phyloP scores from a whole-genome alignment of 2,797 vertebrate genomes.

The Mallotus villosus region DNA sequence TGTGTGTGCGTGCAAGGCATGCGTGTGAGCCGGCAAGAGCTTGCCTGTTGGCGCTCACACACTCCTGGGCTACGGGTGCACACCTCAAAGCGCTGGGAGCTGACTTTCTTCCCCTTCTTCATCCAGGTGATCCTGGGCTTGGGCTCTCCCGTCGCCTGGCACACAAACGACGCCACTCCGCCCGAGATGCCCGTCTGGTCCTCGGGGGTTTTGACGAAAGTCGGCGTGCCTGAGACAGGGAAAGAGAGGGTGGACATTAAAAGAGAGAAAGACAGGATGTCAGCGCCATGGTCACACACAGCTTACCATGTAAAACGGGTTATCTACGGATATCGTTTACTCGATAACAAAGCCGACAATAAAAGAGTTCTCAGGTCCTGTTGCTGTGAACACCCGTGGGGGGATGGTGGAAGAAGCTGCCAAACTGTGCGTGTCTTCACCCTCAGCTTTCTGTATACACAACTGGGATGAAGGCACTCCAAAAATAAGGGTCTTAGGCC shows the following conservation, averaged over 20 bases:
- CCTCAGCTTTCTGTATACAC: constrained; percentile 19
- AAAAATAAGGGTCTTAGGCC: too few species aligned
- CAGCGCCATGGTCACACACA: constrained; percentile 27
- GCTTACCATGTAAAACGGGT: constrained; percentile 32
- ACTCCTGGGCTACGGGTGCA: constrained; percentile 19
- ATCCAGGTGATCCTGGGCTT: constrained; percentile 98
- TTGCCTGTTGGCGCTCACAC: constrained; percentile 4
- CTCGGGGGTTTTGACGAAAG: constrained; percentile 92
- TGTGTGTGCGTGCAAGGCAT: constrained; percentile 3
- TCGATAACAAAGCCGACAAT: constrained; percentile 36
- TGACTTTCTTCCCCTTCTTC: constrained; percentile 99
- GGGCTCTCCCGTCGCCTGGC: constrained; percentile 93
- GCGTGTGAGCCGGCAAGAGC: not conserved
- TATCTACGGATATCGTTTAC: constrained; percentile 50
- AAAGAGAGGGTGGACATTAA: constrained; percentile 5
- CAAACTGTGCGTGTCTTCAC: constrained; percentile 35
- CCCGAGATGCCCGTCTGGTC: constrained; percentile 98
- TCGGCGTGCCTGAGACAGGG: constrained; percentile 80
- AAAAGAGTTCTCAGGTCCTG: constrained; percentile 33
- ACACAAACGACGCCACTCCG: constrained; percentile 97
- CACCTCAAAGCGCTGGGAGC: constrained; percentile 97
- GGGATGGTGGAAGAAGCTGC: constrained; percentile 35
- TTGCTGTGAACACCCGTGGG: constrained; percentile 47
- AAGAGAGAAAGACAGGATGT: constrained; percentile 26
- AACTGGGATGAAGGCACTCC: constrained; percentile 12